Evolutionary conservation across 2,113 vertebrate species (phyloP).

Genomic region (Rhea americana): DNA sequence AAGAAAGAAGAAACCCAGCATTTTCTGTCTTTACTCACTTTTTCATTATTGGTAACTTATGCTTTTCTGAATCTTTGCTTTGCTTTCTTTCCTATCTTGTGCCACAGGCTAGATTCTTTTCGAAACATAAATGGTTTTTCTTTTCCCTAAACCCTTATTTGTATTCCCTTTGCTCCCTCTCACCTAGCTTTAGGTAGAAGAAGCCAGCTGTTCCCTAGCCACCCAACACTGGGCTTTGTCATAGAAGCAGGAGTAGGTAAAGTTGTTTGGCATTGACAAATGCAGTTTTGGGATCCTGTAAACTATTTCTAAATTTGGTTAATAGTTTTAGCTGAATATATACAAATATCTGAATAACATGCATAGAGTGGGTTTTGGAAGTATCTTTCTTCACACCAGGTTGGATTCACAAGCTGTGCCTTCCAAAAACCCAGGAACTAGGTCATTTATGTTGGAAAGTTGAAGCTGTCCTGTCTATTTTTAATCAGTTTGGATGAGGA

Average conservation of each 20-base stretch:
- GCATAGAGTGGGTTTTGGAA: neutral
- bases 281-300: neutral
- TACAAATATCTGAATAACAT: neutral
- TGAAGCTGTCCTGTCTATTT: neutral
- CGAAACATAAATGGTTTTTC: neutral
- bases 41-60: neutral
- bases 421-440: neutral
- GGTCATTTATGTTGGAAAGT: neutral
- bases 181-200: neutral
- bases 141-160: neutral
- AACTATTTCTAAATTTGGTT: neutral
- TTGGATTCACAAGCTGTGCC: neutral
- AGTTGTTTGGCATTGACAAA: neutral
- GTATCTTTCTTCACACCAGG: neutral
- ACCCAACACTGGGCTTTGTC: neutral
- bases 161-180: neutral
- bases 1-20: neutral
- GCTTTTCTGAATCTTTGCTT: neutral
- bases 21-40: neutral
- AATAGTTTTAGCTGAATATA: neutral
- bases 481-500: neutral
- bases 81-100: neutral
- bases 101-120: neutral
- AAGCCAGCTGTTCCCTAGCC: neutral
- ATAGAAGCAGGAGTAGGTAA: neutral